Conservation (phyloP, 2,797 vertebrate genomes). For the Myotis findleyi region DNA sequence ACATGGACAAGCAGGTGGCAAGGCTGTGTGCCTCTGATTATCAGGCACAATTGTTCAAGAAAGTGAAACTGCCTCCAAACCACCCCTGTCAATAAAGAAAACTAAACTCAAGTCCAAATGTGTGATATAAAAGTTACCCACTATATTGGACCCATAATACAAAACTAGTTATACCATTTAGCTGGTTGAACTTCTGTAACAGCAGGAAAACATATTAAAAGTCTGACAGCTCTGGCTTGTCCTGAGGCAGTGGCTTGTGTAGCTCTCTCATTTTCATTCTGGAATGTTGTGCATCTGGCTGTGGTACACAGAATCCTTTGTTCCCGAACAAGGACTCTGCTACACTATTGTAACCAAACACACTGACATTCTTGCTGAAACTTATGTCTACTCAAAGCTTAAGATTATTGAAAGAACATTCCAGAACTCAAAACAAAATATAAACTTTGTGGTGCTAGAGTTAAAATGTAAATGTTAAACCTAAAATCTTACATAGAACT, state of each 20-base stretch:
- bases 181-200: not conserved
- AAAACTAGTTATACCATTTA: constrained; percentile 29
- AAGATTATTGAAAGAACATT: constrained; percentile 43
- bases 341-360: constrained; percentile 3
- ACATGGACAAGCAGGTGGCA: not conserved
- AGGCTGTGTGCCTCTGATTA: not conserved
- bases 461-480: constrained; percentile 60
- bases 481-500: not conserved
- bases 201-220: constrained; percentile 34
- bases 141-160: not conserved
- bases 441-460: constrained; percentile 22
- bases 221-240: not conserved
- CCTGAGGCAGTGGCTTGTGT: not conserved
- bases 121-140: not conserved
- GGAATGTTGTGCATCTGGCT: constrained; percentile 62
- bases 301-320: constrained; percentile 56
- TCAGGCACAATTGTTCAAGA: not conserved
- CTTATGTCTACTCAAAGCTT: constrained; percentile 1
- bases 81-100: not conserved
- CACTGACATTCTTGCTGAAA: constrained; percentile 41
- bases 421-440: constrained; percentile 43
- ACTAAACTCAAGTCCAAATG: constrained; percentile 17
- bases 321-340: constrained; percentile 1
- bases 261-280: constrained; percentile 39
- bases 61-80: not conserved